These are phyloP conservation scores for Holothuria glaberrima DNA, from an alignment of 35 echinoderm and acorn worm genomes.

Conservation along the genomic window DNA sequence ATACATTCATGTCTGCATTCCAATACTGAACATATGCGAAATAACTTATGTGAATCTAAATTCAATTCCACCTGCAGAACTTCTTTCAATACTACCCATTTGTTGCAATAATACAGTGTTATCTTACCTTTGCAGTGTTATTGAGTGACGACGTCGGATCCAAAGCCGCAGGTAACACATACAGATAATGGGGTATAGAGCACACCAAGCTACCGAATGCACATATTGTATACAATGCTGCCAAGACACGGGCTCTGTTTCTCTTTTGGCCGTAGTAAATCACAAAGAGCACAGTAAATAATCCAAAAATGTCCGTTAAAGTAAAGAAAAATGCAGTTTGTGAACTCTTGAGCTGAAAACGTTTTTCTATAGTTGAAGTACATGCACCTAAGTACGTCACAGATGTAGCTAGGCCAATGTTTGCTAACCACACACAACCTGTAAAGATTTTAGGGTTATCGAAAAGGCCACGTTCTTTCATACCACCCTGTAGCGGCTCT, in stretches of 20 bases:
- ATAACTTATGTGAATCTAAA: no score
- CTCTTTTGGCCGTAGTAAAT: constrained; percentile 86
- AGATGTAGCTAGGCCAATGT: constrained; percentile 27
- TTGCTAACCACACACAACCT: constrained; percentile 5
- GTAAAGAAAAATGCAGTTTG: constrained; percentile 72
- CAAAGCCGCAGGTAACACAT: constrained; percentile 11
- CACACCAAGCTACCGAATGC: constrained; percentile 46
- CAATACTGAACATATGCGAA: no score
- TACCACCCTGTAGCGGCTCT: not conserved
- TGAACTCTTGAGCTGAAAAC: constrained; percentile 88
- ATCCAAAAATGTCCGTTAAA: constrained; percentile 66
- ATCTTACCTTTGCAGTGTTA: constrained; percentile 22
- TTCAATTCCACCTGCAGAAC: not conserved
- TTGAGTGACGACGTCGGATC: constrained; percentile 24
- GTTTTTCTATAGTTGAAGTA: constrained; percentile 76
- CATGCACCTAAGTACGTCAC: constrained; percentile 57
- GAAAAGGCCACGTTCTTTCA: constrained; percentile 11
- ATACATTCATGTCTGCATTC: no score
- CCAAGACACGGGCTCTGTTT: constrained; percentile 80
- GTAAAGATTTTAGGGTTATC: constrained; percentile 40
- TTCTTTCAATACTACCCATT: no score
- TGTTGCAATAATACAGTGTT: not conserved
- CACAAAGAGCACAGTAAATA: constrained; percentile 82
- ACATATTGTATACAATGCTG: constrained; percentile 39
- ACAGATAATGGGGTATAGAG: constrained; percentile 44